A percentile compares a stretch with the other conserved stretches of the same genome.
phyloP scores from a whole-genome alignment of 1,140 invertebrate species.

The Stenopsyche tienmushanensis region DNA sequence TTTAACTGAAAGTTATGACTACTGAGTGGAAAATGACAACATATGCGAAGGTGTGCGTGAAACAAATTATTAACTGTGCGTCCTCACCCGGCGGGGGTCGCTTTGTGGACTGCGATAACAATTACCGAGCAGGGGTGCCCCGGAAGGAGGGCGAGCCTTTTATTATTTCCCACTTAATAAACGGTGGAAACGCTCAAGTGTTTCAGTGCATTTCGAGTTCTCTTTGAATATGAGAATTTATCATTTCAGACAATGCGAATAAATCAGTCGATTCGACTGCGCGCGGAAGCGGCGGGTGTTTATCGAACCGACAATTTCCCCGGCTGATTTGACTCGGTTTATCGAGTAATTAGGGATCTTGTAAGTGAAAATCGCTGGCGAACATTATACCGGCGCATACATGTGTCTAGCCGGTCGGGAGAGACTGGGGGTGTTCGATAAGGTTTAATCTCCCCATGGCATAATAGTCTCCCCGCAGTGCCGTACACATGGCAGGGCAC shows the following conservation, averaged over 20 bases:
- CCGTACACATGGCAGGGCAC: not conserved
- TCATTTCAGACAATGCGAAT: no score
- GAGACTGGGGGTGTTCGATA: no score
- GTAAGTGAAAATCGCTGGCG: not conserved
- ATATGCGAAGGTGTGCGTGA: not conserved
- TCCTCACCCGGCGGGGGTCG: not conserved
- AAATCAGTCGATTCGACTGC: no score
- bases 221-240: no score
- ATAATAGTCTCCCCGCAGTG: conserved; percentile 15
- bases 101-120: not conserved
- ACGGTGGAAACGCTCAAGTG: not conserved
- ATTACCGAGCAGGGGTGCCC: not conserved
- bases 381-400: not conserved
- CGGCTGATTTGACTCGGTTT: no score
- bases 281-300: no score
- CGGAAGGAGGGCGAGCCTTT: not conserved
- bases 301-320: no score
- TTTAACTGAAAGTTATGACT: not conserved
- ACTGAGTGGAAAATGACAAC: not conserved
- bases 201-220: no score
- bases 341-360: conserved; percentile 1
- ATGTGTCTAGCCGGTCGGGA: not conserved
- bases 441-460: conserved; percentile 20
- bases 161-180: not conserved
- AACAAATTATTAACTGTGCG: not conserved